phyloP scores from a whole-genome alignment of 2,113 vertebrate species.

The Sander vitreus region DNA sequence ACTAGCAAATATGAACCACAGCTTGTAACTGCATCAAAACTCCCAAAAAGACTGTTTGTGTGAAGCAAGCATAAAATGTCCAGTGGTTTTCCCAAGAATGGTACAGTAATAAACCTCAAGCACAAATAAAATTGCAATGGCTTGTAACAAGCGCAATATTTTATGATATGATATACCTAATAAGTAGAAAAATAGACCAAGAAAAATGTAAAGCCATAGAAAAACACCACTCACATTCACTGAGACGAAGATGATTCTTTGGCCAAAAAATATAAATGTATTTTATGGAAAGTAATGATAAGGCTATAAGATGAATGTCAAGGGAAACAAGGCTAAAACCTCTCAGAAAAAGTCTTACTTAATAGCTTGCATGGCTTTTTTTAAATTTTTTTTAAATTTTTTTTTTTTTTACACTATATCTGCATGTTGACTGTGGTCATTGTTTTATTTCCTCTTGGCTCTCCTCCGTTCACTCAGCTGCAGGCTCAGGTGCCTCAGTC shows the following conservation, averaged over 20 bases:
- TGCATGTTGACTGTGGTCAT: neutral
- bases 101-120: constrained; percentile 16
- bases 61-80: constrained; percentile 54
- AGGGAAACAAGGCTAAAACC: constrained; percentile 22
- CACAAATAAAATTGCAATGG: constrained; percentile 9
- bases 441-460: neutral
- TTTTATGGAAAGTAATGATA: constrained; percentile 22
- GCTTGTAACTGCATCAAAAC: neutral
- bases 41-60: constrained; percentile 32
- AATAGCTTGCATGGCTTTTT: neutral
- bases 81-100: neutral
- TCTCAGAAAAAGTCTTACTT: neutral
- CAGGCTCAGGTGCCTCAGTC: constrained; percentile 60
- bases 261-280: constrained; percentile 53
- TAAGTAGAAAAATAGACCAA: constrained; percentile 61
- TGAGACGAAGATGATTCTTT: constrained; percentile 38
- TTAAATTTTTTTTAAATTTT: neutral
- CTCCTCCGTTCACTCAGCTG: constrained; percentile 69
- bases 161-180: constrained; percentile 12
- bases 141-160: constrained; percentile 15
- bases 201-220: constrained; percentile 40
- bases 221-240: constrained; percentile 35
- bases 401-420: neutral
- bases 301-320: constrained; percentile 25
- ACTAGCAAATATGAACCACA: constrained; percentile 26